Percentiles rank a stretch among this genome's conserved stretches.
Evolutionary conservation across 2,797 vertebrate species (phyloP).

Genomic region (Pangasius larnaudii): DNA sequence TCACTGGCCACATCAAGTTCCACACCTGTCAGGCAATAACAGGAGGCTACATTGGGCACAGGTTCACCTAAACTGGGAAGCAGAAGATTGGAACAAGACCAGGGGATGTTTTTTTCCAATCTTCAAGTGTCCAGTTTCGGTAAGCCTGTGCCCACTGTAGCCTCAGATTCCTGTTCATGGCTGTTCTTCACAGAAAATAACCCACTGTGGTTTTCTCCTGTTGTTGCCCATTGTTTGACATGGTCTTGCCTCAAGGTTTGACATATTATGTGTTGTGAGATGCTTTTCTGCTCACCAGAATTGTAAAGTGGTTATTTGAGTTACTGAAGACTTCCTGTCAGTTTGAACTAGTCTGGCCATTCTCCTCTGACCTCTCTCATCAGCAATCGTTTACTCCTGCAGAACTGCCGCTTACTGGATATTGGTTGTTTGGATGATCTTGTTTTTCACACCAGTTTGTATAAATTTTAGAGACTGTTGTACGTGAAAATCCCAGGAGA

Average conservation of each 20-base stretch:
- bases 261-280: neutral
- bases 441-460: neutral
- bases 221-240: neutral
- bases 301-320: neutral
- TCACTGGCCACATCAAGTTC: neutral
- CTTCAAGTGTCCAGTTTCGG: neutral
- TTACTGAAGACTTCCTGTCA: neutral
- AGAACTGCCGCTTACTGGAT: neutral
- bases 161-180: neutral
- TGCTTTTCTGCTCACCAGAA: neutral
- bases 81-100: neutral
- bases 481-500: neutral
- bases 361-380: neutral
- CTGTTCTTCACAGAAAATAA: neutral
- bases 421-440: neutral
- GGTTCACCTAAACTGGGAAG: neutral
- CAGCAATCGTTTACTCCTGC: neutral
- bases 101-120: neutral
- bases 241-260: neutral
- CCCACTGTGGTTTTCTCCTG: neutral
- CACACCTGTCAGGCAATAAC: neutral
- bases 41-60: neutral
- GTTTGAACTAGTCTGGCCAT: neutral
- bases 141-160: neutral
- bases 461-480: neutral